Evolutionary conservation across 2,797 vertebrate genomes (phyloP).

Genomic region (Pyrocephalus nanus): DNA sequence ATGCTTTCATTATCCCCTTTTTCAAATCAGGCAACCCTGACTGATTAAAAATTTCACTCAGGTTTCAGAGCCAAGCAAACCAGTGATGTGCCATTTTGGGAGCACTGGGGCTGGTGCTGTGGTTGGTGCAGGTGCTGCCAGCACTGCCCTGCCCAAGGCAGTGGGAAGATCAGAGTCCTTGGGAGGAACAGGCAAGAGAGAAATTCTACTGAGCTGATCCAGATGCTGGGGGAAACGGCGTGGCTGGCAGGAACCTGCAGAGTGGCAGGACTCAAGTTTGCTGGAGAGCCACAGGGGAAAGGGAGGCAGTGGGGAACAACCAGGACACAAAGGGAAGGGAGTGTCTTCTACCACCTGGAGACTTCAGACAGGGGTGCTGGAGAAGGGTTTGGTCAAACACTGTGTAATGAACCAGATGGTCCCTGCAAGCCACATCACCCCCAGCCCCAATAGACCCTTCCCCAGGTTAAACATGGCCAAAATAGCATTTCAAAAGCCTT

Average conservation of each 20-base stretch:
- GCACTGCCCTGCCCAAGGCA: not conserved
- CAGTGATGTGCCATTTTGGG: rapidly evolving
- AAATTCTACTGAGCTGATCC: rapidly evolving
- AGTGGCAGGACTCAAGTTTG: not conserved
- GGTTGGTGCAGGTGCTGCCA: rapidly evolving
- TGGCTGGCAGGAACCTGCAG: rapidly evolving
- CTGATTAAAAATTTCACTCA: too few species aligned
- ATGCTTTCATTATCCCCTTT: not conserved
- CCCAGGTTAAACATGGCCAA: rapidly evolving
- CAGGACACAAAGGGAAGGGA: rapidly evolving
- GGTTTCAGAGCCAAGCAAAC: not conserved
- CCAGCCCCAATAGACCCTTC: rapidly evolving
- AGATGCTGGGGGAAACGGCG: not conserved
- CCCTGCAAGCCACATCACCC: not conserved
- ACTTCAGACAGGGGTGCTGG: rapidly evolving
- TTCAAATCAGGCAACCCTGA: not conserved
- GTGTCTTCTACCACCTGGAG: not conserved
- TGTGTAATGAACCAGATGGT: not conserved
- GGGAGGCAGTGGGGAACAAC: rapidly evolving
- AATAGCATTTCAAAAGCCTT: not conserved
- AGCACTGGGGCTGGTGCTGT: not conserved
- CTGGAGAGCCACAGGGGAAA: not conserved
- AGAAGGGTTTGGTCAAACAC: rapidly evolving
- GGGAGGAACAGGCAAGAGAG: not conserved
- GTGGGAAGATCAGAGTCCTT: rapidly evolving